A percentile compares a stretch with the other conserved stretches of the same genome.
phyloP scores from a whole-genome alignment of 1,140 invertebrate species.

The Drosophila auraria region DNA sequence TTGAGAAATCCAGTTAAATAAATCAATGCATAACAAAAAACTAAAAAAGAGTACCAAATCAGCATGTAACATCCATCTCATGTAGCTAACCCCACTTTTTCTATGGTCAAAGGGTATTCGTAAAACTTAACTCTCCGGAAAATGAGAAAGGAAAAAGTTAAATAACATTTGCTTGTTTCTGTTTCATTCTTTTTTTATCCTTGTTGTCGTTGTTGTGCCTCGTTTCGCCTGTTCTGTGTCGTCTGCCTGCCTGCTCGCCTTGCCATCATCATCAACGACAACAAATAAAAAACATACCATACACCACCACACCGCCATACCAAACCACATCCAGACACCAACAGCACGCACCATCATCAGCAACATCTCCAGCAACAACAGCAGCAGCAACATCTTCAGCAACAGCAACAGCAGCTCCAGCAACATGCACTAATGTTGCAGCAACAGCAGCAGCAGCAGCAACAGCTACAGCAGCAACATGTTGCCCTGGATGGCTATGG shows the following conservation, averaged over 20 bases:
- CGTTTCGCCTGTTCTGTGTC: constrained; percentile 64
- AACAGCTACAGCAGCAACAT: constrained; percentile 78
- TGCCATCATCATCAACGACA: constrained; percentile 43
- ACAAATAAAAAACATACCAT: constrained; percentile 26
- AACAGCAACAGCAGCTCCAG: constrained; percentile 51
- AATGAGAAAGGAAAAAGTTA: constrained; percentile 34
- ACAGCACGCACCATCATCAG: constrained; percentile 73
- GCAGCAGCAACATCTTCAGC: constrained; percentile 36
- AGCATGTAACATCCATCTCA: constrained; percentile 24
- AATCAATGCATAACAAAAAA: not conserved
- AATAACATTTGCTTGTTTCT: constrained; percentile 81
- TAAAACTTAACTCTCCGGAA: constrained; percentile 25
- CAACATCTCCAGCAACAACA: constrained; percentile 50
- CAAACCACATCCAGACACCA: constrained; percentile 68
- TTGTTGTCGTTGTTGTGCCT: constrained; percentile 66
- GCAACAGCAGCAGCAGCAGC: constrained; percentile 60
- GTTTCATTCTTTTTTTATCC: constrained; percentile 47
- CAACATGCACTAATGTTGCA: constrained; percentile 71
- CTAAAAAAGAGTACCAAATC: not conserved
- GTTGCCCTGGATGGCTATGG: constrained; percentile 70
- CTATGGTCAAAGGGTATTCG: constrained; percentile 40
- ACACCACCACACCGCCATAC: constrained; percentile 20
- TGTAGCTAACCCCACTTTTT: constrained; percentile 6
- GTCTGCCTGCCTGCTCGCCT: constrained; percentile 57
- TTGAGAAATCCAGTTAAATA: not conserved